Evolutionary conservation across 2,113 vertebrate species (phyloP).

Genomic region (Tychaedon coryphoeus): DNA sequence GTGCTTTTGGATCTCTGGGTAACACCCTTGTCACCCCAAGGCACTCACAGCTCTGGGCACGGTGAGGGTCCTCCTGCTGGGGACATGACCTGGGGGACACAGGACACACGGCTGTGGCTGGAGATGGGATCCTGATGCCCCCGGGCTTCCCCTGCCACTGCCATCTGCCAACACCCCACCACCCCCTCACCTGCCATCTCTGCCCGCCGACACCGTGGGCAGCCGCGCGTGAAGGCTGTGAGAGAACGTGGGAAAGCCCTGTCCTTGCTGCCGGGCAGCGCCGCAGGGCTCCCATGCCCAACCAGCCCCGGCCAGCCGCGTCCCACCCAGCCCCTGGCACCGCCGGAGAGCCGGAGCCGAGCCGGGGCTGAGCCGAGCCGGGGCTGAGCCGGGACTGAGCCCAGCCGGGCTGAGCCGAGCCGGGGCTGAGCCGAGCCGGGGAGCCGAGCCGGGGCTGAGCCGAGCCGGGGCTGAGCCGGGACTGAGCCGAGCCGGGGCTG

Average conservation of each 20-base stretch:
- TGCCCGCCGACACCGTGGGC: accelerated
- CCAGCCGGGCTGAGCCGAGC: accelerated
- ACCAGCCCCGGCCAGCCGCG: accelerated
- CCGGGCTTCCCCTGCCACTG: accelerated
- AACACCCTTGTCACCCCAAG: neutral
- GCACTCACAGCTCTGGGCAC: neutral
- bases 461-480: too few relatives aligned
- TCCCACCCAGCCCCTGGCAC: accelerated
- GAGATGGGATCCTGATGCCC: neutral
- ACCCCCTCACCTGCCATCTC: neutral
- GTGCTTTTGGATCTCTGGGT: neutral
- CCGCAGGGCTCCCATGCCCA: accelerated
- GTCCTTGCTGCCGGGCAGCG: accelerated
- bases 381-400: accelerated
- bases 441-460: too few relatives aligned
- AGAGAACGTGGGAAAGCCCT: accelerated
- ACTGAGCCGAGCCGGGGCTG: too few relatives aligned
- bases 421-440: too few relatives aligned
- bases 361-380: too few relatives aligned
- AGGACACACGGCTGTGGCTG: accelerated
- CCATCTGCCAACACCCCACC: neutral
- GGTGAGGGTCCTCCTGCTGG: accelerated
- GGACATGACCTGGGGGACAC: neutral
- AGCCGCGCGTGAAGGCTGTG: accelerated
- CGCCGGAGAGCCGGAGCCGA: accelerated